Percentiles rank a stretch among this genome's conserved stretches.
Evolutionary conservation across 2,113 vertebrate species (phyloP).

Genomic region (Centropus bengalensis): DNA sequence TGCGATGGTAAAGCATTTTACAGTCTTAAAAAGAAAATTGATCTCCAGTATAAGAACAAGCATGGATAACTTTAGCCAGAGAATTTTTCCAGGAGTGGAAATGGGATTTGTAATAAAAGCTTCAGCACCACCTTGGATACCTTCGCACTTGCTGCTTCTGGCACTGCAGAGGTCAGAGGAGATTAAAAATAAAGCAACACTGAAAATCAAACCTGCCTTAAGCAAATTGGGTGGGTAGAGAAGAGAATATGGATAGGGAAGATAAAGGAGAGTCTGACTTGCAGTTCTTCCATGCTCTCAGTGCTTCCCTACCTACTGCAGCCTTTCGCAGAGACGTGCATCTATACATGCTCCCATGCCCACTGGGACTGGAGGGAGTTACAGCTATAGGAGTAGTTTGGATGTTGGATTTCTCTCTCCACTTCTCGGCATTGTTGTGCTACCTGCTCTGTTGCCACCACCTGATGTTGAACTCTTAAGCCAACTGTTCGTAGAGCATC

Average conservation of each 20-base stretch:
- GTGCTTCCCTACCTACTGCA: neutral
- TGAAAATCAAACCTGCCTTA: neutral
- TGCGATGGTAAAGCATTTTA: neutral
- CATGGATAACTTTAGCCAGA: neutral
- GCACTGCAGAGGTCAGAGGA: neutral
- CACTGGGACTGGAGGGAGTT: neutral
- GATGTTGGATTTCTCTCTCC: neutral
- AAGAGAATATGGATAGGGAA: neutral
- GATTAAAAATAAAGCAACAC: neutral
- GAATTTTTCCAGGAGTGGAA: slow-evolving; percentile 11
- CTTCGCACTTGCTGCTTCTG: neutral
- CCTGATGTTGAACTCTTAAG: neutral
- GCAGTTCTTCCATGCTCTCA: neutral
- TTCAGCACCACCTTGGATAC: neutral
- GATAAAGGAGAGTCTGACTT: neutral
- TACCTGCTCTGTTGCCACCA: neutral
- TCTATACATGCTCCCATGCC: rapidly evolving
- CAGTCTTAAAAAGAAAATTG: slow-evolving; percentile 11
- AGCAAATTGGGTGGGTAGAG: neutral
- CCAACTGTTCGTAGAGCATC: neutral
- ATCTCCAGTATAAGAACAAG: neutral
- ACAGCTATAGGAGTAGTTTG: neutral
- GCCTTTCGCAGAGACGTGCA: neutral
- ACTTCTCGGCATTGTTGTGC: neutral
- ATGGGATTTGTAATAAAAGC: slow-evolving; percentile 1